Conservation (phyloP, 1,140 invertebrate species). For the Oreohelix idahoensis region DNA sequence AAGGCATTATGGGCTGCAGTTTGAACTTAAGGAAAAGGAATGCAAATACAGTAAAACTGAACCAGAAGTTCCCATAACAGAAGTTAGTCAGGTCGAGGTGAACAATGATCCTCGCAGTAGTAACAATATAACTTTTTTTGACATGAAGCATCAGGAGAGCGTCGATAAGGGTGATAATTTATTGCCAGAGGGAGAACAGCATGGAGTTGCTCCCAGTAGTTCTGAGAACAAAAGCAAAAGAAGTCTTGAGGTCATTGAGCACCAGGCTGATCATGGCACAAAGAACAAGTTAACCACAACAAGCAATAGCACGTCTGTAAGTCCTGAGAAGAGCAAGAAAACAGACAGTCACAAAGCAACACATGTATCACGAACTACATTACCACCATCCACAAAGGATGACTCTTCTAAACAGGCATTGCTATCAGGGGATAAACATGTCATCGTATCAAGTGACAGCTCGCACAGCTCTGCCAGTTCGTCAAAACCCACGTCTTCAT, state of each 20-base stretch:
- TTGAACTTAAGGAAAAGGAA: not conserved
- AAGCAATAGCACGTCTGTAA: not conserved
- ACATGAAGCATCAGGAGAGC: not conserved
- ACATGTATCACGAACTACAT: not conserved
- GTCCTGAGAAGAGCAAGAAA: slow-evolving; percentile 1
- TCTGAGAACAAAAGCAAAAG: not conserved
- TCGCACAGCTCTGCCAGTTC: not conserved
- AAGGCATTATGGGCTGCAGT: no score
- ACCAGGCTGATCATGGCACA: not conserved
- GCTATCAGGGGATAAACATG: not conserved
- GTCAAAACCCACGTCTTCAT: not conserved
- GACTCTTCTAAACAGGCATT: not conserved
- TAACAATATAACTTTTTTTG: not conserved
- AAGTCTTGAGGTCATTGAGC: not conserved
- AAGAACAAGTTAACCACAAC: not conserved
- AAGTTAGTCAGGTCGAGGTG: not conserved
- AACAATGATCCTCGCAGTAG: not conserved
- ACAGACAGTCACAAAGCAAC: not conserved
- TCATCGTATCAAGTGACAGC: not conserved
- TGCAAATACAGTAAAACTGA: not conserved
- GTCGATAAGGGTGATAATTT: not conserved
- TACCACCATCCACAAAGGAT: not conserved
- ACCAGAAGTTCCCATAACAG: not conserved
- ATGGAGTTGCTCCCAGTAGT: not conserved
- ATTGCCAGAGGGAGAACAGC: not conserved